Percentiles rank a stretch among this genome's conserved stretches.
phyloP scores from a whole-genome alignment of 53 echinoderm and acorn worm species.

The Temnopleurus reevesii region DNA sequence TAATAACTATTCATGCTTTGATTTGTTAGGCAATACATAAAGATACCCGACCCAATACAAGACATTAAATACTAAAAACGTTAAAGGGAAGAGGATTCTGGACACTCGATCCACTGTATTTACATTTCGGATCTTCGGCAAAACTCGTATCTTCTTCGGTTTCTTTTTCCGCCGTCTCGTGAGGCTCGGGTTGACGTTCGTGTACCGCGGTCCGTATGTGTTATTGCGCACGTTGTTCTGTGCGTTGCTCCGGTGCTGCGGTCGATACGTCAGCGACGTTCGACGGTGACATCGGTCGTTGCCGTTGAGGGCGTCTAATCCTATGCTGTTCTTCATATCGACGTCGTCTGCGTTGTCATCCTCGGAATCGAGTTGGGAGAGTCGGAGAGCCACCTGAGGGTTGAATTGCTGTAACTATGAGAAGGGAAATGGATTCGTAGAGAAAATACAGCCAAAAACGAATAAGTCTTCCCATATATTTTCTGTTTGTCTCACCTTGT shows the following conservation, averaged over 20 bases:
- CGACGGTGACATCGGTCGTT: constrained; percentile 34
- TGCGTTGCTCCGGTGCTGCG: constrained; percentile 13
- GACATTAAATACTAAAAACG: constrained; percentile 85
- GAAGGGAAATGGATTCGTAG: neutral
- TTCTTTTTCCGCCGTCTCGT: constrained; percentile 66
- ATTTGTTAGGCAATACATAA: constrained; percentile 54
- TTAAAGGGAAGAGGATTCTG: constrained; percentile 77
- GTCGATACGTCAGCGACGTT: constrained; percentile 48
- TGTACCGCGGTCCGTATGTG: constrained; percentile 38
- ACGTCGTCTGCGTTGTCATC: constrained; percentile 40
- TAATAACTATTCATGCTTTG: neutral
- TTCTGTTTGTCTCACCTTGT: no score
- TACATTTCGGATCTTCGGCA: constrained; percentile 74
- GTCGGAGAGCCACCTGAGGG: constrained; percentile 66
- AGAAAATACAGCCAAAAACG: neutral
- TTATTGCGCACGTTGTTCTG: neutral
- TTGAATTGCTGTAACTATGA: constrained; percentile 64
- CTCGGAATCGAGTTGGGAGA: constrained; percentile 63
- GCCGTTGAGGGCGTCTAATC: constrained; percentile 43
- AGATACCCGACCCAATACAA: constrained; percentile 94
- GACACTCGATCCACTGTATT: constrained; percentile 83
- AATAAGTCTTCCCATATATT: no score
- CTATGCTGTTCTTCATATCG: constrained; percentile 50
- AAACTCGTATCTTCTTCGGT: constrained; percentile 37
- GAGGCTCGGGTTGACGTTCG: constrained; percentile 22